Conservation (phyloP, 2,113 vertebrate genomes). For the Mus spicilegus region DNA sequence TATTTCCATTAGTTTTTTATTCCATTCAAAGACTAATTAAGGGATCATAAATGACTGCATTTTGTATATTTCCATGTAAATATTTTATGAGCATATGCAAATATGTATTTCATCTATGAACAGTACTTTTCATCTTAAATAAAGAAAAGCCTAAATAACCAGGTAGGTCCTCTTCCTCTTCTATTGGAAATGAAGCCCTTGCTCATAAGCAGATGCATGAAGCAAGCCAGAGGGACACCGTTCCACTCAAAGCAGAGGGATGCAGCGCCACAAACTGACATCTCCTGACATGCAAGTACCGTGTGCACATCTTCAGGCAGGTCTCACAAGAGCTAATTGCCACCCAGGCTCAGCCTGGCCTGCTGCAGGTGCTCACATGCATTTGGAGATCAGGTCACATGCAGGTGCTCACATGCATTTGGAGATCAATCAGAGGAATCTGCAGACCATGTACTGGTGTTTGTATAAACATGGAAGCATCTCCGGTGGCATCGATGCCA, state of each 20-base stretch:
- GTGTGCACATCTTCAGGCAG: background rate
- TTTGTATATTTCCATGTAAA: constrained; percentile 74
- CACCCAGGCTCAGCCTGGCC: background rate
- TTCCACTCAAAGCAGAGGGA: background rate
- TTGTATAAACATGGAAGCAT: background rate
- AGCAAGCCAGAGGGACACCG: background rate
- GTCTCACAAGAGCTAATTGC: background rate
- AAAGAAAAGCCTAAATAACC: constrained; percentile 8
- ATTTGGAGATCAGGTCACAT: background rate
- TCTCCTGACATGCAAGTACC: background rate
- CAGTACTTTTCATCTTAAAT: constrained; percentile 68
- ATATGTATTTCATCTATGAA: constrained; percentile 69
- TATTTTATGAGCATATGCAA: constrained; percentile 68
- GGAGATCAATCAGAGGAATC: background rate
- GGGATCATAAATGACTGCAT: constrained; percentile 62
- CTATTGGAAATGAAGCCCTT: constrained; percentile 38
- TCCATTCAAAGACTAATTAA: constrained; percentile 80
- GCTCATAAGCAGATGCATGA: background rate
- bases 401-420: background rate
- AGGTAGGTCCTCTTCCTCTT: background rate
- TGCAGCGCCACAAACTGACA: background rate
- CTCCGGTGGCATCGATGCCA: background rate
- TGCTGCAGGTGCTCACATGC: fast-evolving
- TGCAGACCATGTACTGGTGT: background rate
- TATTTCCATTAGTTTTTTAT: constrained; percentile 80